A percentile compares a stretch with the other conserved stretches of the same genome.
Conservation (phyloP, 2,888 invertebrate species). For the Pomacea canaliculata region DNA sequence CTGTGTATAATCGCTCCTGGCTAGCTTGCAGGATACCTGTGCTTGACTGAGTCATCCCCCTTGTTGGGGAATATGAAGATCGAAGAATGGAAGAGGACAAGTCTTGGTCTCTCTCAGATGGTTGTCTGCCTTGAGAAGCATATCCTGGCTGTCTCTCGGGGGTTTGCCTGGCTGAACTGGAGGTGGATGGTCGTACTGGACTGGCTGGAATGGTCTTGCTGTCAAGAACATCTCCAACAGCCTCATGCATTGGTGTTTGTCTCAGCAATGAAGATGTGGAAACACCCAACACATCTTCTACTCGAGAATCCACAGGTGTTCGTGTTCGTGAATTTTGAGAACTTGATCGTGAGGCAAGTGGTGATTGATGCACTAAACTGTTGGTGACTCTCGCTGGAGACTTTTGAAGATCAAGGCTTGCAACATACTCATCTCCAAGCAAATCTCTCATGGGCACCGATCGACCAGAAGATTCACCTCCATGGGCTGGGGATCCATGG, state of each 20-base stretch:
- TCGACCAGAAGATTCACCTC: constrained; percentile 17
- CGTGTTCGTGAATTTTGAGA: constrained; percentile 6
- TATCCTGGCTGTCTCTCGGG: constrained; percentile 22
- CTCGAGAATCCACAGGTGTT: constrained; percentile 11
- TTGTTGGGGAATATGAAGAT: constrained; percentile 27
- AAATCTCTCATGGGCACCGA: constrained; percentile 19
- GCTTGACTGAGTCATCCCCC: constrained; percentile 32
- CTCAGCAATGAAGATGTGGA: constrained; percentile 10
- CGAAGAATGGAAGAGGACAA: constrained; percentile 11
- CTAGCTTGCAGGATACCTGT: constrained; percentile 37
- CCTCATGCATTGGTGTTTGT: constrained; percentile 9
- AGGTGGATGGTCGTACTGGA: constrained; percentile 2
- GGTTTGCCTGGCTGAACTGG: constrained; percentile 39
- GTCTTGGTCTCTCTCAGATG: constrained; percentile 27
- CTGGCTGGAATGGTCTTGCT: constrained; percentile 2
- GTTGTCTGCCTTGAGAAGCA: constrained; percentile 31
- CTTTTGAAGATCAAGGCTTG: constrained; percentile 6
- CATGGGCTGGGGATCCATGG: constrained; percentile 1
- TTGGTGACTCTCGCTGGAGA: constrained; percentile 20
- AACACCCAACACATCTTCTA: constrained; percentile 17
- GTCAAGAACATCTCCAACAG: constrained; percentile 15
- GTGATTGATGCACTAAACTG: constrained; percentile 3
- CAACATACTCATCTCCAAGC: constrained; percentile 4
- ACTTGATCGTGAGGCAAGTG: neutral
- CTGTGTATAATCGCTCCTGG: constrained; percentile 43